Conservation (phyloP, 2,888 invertebrate genomes). For the Geotrupes spiniger region DNA sequence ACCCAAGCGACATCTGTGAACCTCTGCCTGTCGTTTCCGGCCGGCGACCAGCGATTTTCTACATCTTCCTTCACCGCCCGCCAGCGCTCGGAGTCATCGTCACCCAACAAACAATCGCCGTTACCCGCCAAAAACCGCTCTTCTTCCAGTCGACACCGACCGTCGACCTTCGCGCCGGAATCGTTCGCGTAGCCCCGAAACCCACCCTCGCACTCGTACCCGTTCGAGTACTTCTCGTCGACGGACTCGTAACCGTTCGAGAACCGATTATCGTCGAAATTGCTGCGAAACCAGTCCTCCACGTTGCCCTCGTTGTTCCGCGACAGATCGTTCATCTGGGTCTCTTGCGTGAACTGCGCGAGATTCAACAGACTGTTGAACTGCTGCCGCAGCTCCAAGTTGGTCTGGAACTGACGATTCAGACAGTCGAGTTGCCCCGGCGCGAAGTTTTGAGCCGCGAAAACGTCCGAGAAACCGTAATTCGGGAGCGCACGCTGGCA, state of each 20-base stretch:
- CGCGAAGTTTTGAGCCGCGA: slow-evolving; percentile 20
- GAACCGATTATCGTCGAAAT: slow-evolving; percentile 21
- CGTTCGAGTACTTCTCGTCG: not conserved
- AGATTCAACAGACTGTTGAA: slow-evolving; percentile 40
- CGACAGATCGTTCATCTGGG: slow-evolving; percentile 26
- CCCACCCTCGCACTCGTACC: not conserved
- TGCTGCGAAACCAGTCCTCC: slow-evolving; percentile 21
- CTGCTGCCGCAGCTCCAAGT: slow-evolving; percentile 38
- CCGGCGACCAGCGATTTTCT: slow-evolving; percentile 18
- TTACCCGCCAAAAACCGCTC: slow-evolving; percentile 11
- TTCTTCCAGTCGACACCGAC: too few relatives aligned
- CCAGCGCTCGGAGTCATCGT: slow-evolving; percentile 29
- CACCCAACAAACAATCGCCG: too few relatives aligned
- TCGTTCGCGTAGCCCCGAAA: too few relatives aligned
- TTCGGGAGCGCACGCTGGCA: too few relatives aligned
- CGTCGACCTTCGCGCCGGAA: too few relatives aligned
- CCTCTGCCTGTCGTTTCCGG: slow-evolving; percentile 21
- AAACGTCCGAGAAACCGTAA: slow-evolving; percentile 10
- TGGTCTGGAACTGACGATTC: slow-evolving; percentile 28
- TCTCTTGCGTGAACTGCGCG: slow-evolving; percentile 9
- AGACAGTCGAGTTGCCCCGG: slow-evolving; percentile 15
- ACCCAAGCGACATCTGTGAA: slow-evolving; percentile 47
- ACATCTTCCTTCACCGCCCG: slow-evolving; percentile 19
- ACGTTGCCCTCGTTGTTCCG: slow-evolving; percentile 22
- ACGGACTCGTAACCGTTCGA: not conserved